Conservation (phyloP, 2,113 vertebrate species). For the Piprites chloris region DNA sequence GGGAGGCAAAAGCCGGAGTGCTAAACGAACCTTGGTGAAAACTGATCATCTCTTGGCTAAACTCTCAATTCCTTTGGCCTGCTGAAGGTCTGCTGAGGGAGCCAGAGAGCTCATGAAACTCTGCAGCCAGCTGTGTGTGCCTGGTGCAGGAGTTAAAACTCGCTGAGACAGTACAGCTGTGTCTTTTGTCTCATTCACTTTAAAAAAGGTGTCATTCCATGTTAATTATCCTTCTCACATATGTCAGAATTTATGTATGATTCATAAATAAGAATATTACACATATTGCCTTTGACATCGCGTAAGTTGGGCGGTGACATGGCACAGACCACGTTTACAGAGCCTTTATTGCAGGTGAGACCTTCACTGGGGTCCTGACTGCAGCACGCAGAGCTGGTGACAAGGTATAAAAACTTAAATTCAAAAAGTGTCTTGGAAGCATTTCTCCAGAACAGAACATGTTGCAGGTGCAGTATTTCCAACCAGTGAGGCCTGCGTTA, state of each 20-base stretch:
- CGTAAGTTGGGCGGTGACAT: fast-evolving
- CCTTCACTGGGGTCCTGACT: neutral
- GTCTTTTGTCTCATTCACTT: neutral
- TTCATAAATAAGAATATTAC: neutral
- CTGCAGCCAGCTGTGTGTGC: neutral
- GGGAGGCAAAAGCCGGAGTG: neutral
- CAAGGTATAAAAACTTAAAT: neutral
- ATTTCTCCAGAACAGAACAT: neutral
- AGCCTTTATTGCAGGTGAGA: neutral
- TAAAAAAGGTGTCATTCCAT: neutral
- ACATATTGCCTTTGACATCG: neutral
- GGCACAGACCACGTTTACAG: neutral
- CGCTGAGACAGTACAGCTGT: neutral
- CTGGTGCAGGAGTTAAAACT: neutral
- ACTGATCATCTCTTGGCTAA: neutral
- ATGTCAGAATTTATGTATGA: neutral
- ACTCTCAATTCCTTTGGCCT: neutral
- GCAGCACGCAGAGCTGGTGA: fast-evolving
- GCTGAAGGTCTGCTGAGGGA: neutral
- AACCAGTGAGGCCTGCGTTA: fast-evolving
- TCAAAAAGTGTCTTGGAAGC: neutral
- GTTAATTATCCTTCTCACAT: neutral
- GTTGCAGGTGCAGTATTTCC: neutral
- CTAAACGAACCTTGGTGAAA: neutral
- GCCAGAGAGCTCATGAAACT: neutral